Evolutionary conservation across 1,140 invertebrate genomes (phyloP).

Genomic region (Alviniconcha marisindica): DNA sequence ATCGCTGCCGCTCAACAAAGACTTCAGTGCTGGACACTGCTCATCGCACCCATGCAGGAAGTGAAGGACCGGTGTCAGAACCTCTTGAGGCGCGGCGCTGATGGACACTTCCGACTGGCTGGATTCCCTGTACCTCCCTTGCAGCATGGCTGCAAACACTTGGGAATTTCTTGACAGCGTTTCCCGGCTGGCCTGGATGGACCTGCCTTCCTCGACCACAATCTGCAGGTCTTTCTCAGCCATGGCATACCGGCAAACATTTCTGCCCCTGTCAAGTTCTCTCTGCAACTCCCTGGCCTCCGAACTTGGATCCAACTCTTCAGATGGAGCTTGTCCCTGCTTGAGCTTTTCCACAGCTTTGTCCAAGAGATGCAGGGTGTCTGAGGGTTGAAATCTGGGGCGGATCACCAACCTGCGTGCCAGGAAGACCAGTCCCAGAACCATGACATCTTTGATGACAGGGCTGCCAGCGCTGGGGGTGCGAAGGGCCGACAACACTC

Average conservation of each 20-base stretch:
- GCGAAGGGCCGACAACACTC: constrained; percentile 3
- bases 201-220: constrained; percentile 10
- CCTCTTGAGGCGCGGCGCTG: constrained; percentile 44
- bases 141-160: constrained; percentile 64
- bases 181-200: constrained; percentile 46
- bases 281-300: too few species aligned
- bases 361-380: background rate
- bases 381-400: background rate
- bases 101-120: constrained; percentile 50
- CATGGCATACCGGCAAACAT: background rate
- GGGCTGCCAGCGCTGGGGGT: background rate
- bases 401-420: background rate
- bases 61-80: constrained; percentile 52
- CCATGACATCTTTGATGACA: constrained; percentile 18
- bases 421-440: background rate
- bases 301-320: background rate
- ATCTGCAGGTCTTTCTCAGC: constrained; percentile 25
- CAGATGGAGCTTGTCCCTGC: background rate
- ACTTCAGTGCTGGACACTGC: constrained; percentile 36
- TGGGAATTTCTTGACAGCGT: constrained; percentile 47
- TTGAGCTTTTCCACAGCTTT: background rate
- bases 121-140: constrained; percentile 59
- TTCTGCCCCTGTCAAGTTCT: too few species aligned
- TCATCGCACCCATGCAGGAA: constrained; percentile 57
- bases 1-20: background rate